Conservation (phyloP, 2,113 vertebrate genomes). For the Argyrosomus japonicus region DNA sequence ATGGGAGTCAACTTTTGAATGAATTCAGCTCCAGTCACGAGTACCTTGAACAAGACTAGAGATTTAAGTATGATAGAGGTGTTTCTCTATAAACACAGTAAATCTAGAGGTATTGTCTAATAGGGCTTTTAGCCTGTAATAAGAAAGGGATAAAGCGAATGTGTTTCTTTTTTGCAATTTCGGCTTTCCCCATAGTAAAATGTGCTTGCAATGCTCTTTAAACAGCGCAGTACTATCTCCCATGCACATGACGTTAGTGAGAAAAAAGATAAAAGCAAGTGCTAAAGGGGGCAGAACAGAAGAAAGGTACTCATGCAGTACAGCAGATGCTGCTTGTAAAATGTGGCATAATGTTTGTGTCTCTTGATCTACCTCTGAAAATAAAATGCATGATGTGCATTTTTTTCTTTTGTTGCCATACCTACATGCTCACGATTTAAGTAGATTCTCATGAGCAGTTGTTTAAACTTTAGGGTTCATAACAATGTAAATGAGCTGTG, state of each 20-base stretch:
- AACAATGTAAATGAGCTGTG: background rate
- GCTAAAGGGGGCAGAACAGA: slow-evolving; percentile 66
- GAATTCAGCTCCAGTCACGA: slow-evolving; percentile 21
- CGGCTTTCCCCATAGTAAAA: slow-evolving; percentile 44
- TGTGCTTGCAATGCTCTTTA: slow-evolving; percentile 52
- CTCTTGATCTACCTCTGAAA: slow-evolving; percentile 40
- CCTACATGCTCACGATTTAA: slow-evolving; percentile 8
- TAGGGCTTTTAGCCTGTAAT: slow-evolving; percentile 31
- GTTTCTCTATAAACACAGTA: slow-evolving; percentile 3
- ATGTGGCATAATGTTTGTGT: slow-evolving; percentile 41
- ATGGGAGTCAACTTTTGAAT: slow-evolving; percentile 17
- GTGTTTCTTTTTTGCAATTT: slow-evolving; percentile 26
- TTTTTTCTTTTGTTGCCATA: background rate
- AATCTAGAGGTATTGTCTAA: slow-evolving; percentile 26
- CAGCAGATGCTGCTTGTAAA: slow-evolving; percentile 61
- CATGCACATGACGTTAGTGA: slow-evolving; percentile 77
- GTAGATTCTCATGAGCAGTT: background rate
- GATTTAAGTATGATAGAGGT: slow-evolving; percentile 20
- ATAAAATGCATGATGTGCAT: slow-evolving; percentile 31
- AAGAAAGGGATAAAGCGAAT: slow-evolving; percentile 33
- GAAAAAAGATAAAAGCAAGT: slow-evolving; percentile 68
- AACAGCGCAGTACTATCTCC: slow-evolving; percentile 55
- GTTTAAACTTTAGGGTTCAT: background rate
- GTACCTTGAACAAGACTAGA: slow-evolving; percentile 3
- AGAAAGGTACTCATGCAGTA: slow-evolving; percentile 71